Evolutionary conservation across 2,113 vertebrate species (phyloP), one percentile per base, ranked within the genome.

Genomic region (Takifugu flavidus): DNA sequence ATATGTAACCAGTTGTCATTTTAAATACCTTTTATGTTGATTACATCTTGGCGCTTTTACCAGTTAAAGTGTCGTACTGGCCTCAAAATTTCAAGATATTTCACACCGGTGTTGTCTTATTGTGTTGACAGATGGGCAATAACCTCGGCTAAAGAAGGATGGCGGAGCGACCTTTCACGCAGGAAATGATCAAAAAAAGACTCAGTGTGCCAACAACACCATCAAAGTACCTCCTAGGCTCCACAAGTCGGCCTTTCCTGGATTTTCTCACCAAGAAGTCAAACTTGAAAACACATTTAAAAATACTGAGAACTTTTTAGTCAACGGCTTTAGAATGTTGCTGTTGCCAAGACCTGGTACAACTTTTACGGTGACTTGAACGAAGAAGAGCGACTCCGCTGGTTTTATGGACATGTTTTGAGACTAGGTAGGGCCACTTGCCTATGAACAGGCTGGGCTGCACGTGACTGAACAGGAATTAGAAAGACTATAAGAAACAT

Each of bases 111-210:
- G n/a, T 47, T 6, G 47, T 42, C 56, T 80, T 80, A 65, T 85
- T 82, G 67, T 87, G 65, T 89, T 76, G 72, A 91, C 90, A 92
- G 91, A 92, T 92, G 90, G 91, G 91, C 62, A 92, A 92, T 82
- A 92, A 28, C 82, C 85, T 92, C 68, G 90, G 87, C 83, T 91
- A 90, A 88, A 52, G 44, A 74, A 74, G 80, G 71, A 80, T 57
- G 78, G 80, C 77, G 45, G 78, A 74, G 49, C 49, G 25, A 57
- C 67, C 65, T 77, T 74, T 82, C 65, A 73, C 56, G 62, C 56
- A 67, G 74, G 70, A 72, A 72, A 82, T 49, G 75, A 84, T 86
- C 82, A 85, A 78, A 86, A 70, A 82, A 69, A 70, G 65, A 39
- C 75, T 67, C 31, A 49, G 52, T 50, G 82, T 86, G 86, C 81